Conservation (phyloP, 2,797 vertebrate genomes). For the Tokudaia tokunoshimensis region DNA sequence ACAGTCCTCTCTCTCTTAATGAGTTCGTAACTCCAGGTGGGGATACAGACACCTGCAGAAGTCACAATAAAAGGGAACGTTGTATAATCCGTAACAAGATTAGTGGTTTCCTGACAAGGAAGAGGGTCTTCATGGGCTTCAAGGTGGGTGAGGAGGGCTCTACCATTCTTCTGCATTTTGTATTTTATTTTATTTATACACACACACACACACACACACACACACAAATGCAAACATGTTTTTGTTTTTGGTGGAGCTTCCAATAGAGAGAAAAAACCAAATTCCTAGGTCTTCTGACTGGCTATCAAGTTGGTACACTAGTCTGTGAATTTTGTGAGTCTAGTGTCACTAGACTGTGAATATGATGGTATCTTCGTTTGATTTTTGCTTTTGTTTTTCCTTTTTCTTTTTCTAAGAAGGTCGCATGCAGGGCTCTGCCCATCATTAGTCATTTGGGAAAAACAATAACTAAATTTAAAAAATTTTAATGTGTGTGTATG, state of each 20-base stretch:
- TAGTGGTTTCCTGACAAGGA: not conserved
- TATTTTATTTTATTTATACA: too few relatives aligned
- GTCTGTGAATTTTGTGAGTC: not conserved
- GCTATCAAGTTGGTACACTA: not conserved
- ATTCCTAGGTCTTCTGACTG: not conserved
- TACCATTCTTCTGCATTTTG: not conserved
- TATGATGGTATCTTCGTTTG: not conserved
- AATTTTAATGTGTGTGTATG: not conserved
- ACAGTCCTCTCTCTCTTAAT: slow-evolving; percentile 52
- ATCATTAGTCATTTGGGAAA: not conserved
- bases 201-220: too few relatives aligned
- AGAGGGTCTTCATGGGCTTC: not conserved
- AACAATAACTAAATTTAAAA: not conserved
- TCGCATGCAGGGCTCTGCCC: not conserved
- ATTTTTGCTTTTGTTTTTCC: not conserved
- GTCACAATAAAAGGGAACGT: not conserved
- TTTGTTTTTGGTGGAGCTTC: not conserved
- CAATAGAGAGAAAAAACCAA: not conserved
- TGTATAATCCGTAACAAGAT: not conserved
- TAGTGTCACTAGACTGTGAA: too few relatives aligned
- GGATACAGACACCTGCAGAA: slow-evolving; percentile 30
- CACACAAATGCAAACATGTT: too few relatives aligned
- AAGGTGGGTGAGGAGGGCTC: rapidly evolving
- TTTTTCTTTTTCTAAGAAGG: not conserved
- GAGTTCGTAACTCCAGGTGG: slow-evolving; percentile 34